These are phyloP conservation scores for Cistogaster globosa DNA, from an alignment of 2,888 invertebrate genomes.

Conservation along the genomic window DNA sequence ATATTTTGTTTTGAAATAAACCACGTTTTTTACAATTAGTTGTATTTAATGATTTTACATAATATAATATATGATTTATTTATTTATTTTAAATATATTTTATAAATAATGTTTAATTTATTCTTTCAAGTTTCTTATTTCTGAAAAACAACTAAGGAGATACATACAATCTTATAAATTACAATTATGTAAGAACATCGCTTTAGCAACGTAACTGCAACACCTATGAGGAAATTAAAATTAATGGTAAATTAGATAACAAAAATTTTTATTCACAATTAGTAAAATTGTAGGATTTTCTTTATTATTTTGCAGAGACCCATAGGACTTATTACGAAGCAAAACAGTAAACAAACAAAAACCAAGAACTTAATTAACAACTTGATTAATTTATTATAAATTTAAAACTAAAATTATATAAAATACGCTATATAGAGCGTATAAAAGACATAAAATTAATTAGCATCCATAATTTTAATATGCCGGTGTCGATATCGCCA, in stretches of 20 bases:
- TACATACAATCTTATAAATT: neutral
- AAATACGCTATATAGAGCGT: slow-evolving; percentile 33
- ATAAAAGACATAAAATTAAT: slow-evolving; percentile 46
- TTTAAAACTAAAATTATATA: neutral
- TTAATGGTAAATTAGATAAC: slow-evolving; percentile 29
- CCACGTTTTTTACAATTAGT: no score
- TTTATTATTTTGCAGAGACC: slow-evolving; percentile 15
- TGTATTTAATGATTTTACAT: no score
- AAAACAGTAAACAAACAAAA: neutral
- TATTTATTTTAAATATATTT: neutral
- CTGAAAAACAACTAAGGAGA: neutral
- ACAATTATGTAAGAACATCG: slow-evolving; percentile 27
- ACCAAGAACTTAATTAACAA: neutral
- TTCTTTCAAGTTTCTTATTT: slow-evolving; percentile 26
- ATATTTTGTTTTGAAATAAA: no score
- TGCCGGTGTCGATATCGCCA: slow-evolving; percentile 83
- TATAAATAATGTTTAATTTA: neutral
- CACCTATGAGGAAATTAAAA: slow-evolving; percentile 46
- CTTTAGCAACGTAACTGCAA: neutral
- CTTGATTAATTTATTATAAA: neutral
- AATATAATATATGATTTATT: no score
- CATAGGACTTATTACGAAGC: neutral
- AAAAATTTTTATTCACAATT: neutral
- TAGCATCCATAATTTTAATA: slow-evolving; percentile 76
- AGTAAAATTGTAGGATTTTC: neutral